These are phyloP conservation scores for Drosophila aldrichi DNA, from an alignment of 2,888 invertebrate genomes.

Conservation along the genomic window DNA sequence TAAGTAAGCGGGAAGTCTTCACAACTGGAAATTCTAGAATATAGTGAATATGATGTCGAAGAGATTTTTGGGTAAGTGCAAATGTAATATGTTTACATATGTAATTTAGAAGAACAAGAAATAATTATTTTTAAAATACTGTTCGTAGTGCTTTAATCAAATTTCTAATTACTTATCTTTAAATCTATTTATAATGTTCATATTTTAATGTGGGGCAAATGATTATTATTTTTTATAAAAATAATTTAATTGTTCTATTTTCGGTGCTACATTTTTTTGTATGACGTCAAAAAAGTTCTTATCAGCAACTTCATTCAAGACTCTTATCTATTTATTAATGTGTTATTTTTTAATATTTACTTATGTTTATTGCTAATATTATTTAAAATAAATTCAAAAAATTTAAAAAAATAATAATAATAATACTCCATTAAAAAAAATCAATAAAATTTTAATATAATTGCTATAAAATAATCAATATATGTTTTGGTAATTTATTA, in stretches of 20 bases:
- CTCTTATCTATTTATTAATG: not conserved
- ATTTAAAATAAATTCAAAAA: too few relatives aligned
- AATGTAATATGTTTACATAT: too few relatives aligned
- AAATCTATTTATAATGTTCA: conserved; percentile 4
- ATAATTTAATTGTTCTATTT: not conserved
- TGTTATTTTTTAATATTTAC: not conserved
- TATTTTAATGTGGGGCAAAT: conserved; percentile 8
- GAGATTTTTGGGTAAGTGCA: conserved; percentile 55
- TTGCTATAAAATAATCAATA: too few relatives aligned
- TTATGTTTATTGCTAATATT: not conserved
- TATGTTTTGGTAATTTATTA: too few relatives aligned
- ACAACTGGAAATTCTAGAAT: not conserved
- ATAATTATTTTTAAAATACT: not conserved
- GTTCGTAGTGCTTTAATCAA: too few relatives aligned
- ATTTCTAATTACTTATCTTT: not conserved
- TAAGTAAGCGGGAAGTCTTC: conserved; percentile 8
- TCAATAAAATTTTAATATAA: too few relatives aligned
- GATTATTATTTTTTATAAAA: not conserved
- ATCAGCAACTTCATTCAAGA: conserved; percentile 10
- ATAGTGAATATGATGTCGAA: conserved; percentile 56
- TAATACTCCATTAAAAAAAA: too few relatives aligned
- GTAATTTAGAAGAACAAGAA: too few relatives aligned
- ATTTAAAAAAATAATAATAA: too few relatives aligned
- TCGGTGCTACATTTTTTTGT: not conserved
- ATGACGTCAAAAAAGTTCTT: conserved; percentile 8